Evolutionary conservation across 2,113 vertebrate genomes (phyloP), one percentile per base, ranked within the genome.

Genomic region (Microtus richardsoni): DNA sequence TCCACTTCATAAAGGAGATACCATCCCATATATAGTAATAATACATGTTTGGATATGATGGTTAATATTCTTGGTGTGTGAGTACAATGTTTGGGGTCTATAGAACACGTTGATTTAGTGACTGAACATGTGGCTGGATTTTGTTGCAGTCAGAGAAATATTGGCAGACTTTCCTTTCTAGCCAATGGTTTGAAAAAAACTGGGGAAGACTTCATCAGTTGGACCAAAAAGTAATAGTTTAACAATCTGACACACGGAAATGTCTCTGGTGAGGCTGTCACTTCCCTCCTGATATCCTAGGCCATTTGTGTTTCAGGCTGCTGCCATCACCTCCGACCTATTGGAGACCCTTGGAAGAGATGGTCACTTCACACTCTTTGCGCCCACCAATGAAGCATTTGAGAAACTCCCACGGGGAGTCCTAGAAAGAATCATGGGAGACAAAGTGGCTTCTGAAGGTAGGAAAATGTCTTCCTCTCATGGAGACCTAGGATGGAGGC

Each of bases 301-400:
- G 47, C 39, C 19, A 24, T 96, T 64, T 97, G 1, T 96, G 30
- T 97, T 98, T 52, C 96, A 99, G 99, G 98, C 98, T 88, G 94
- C 99, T 60, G 99, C 98, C 95, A 97, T 98, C 95, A 98, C 97
- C 1, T 98, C 99, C 49, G 99, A 98, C 78, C 91, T 99, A 66
- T 6, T 99, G 97, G 99, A 99, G n/a, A 98, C 98, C 77, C 98
- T 99, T 92, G 99, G 99, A 70, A 96, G 98, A 97, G 97, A 99
- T 4, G 99, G 99, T 41, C 99, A 99, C 95, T 99, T 98, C 97
- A 99, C 99, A 17, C 97, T 99, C 39, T 99, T 99, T 97, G 99
- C 99, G 91, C 99, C 99, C 39, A 99, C 99, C 96, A 99, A 99
- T 64, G 98, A 99, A 13, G 99, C 99, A 96, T 99, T 99, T 95